Evolutionary conservation across 2,113 vertebrate genomes (phyloP), one percentile per base, ranked within the genome.

Genomic region (Trogon melanurus): DNA sequence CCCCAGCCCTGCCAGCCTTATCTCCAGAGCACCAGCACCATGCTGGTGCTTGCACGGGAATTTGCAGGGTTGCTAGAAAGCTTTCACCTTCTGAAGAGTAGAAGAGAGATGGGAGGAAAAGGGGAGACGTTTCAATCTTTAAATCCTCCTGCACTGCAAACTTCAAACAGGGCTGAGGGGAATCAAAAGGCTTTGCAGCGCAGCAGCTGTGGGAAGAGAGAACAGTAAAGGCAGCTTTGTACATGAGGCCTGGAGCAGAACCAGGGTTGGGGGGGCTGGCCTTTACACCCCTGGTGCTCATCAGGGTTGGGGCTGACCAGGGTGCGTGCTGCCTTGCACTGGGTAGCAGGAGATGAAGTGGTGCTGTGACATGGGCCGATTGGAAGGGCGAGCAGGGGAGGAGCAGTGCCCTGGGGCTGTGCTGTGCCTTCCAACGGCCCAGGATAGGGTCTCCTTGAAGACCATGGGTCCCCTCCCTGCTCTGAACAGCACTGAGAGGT

Each of bases 11-110:
- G 4, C 0, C 8, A 75, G 84, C 86, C 93, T 96, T 97, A 96
- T 97, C 96, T 96, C 79, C 82, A 88, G 92, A 95, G 94, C 92
- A 44, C 61, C 96, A 95, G 92, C 56, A 73, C 0, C 50, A 88
- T 76, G 51, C 84, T 82, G 71, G 54, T 30, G 93, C 53, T 45
- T 38, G 57, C 2, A 0, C 3, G 0, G 73, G 87, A 93, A 86
- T 97, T 93, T 89, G 56, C 66, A 74, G 96, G 87, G 95, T 86
- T 32, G 2, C 79, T 56, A 57, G 79, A 85, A 87, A 97, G 85
- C 74, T 88, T 86, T 95, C 82, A 90, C 93, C 87, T 89, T 96
- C 67, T 89, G 75, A 93, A 79, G 84, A 79, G 45, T 1, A 66
- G 71, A 86, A 84, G 70, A 74, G 85, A 60, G 62, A 53, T 60